A percentile compares a stretch with the other conserved stretches of the same genome.
These are phyloP conservation scores for Parauchenoglanis punctatus DNA, from an alignment of 2,797 vertebrate species.

Conservation along the genomic window DNA sequence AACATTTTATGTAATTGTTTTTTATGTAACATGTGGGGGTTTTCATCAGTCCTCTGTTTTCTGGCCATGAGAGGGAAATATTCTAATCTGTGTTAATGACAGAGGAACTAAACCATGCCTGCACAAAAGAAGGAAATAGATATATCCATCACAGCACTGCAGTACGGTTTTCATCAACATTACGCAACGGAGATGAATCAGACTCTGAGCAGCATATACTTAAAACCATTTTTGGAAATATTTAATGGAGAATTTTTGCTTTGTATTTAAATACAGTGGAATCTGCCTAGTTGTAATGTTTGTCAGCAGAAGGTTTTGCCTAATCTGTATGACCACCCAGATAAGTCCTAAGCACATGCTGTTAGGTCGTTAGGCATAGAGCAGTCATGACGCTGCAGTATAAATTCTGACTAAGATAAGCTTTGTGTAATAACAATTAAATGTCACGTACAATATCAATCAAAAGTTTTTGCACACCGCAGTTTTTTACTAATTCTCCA, in stretches of 20 bases:
- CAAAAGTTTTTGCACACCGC: no score
- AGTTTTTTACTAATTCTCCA: no score
- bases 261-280: background rate
- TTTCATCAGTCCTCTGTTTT: background rate
- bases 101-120: constrained; percentile 13
- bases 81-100: background rate
- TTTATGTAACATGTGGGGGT: constrained; percentile 17
- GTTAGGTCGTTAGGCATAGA: background rate
- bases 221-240: background rate
- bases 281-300: background rate
- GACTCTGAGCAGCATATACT: background rate
- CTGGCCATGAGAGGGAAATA: background rate
- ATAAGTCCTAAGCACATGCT: background rate
- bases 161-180: background rate
- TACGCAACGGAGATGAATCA: background rate
- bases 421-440: no score
- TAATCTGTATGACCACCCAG: background rate
- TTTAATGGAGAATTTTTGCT: background rate
- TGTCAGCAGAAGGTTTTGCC: background rate
- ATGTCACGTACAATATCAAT: no score
- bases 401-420: no score
- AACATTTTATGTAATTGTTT: constrained; percentile 36
- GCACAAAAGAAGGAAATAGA: background rate
- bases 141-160: background rate
- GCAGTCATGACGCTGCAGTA: no score